Percentiles rank a stretch among this genome's conserved stretches.
Conservation (phyloP, 1,140 invertebrate genomes). For the Cheumatopsyche charites region DNA sequence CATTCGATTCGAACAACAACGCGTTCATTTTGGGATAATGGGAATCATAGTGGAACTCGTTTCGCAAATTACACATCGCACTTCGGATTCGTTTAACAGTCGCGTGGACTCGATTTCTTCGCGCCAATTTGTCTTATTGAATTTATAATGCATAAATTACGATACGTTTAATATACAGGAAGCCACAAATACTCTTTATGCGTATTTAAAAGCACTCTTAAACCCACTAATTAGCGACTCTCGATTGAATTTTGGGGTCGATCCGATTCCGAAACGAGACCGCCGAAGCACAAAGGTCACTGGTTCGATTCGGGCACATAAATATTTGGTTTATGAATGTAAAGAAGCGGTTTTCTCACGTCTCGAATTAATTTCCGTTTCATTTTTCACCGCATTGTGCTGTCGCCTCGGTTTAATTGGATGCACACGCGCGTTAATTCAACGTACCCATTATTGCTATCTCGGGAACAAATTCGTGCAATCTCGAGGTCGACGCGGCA, state of each 20-base stretch:
- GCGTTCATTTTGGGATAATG: conserved; percentile 5
- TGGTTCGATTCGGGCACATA: too few relatives aligned
- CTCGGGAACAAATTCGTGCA: conserved; percentile 3
- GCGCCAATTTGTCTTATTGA: neutral
- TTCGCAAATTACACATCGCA: neutral
- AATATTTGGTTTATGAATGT: too few relatives aligned
- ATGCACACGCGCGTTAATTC: neutral
- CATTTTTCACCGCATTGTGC: conserved; percentile 20
- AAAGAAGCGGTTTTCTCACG: neutral
- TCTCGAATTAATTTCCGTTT: conserved; percentile 5
- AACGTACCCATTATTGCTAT: neutral
- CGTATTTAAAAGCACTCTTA: too few relatives aligned
- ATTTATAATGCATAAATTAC: neutral
- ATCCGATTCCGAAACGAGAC: too few relatives aligned
- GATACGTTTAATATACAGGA: too few relatives aligned
- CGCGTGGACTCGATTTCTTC: neutral
- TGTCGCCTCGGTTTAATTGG: conserved; percentile 3
- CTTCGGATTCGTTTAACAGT: neutral
- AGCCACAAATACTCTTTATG: too few relatives aligned
- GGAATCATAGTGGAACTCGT: neutral
- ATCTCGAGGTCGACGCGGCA: too few relatives aligned
- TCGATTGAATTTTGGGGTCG: too few relatives aligned
- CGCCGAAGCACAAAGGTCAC: too few relatives aligned
- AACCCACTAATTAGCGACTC: too few relatives aligned
- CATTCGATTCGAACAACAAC: neutral